These are phyloP conservation scores for Tetheella fluctuosa DNA, from an alignment of 2,888 invertebrate genomes.

Conservation along the genomic window DNA sequence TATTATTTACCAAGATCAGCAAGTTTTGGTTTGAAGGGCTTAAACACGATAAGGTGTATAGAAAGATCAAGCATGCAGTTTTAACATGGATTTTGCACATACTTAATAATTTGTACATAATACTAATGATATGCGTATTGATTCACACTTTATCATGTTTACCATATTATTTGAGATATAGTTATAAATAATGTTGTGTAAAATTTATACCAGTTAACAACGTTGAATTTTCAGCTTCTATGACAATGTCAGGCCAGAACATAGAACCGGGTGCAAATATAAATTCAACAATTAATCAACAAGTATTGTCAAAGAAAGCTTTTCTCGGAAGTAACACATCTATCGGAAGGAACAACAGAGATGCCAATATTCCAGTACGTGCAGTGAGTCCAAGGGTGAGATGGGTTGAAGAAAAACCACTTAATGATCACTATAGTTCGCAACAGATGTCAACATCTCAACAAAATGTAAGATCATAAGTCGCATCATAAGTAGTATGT, in stretches of 20 bases:
- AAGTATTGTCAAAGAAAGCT: conserved; percentile 78
- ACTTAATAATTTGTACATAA: conserved; percentile 42
- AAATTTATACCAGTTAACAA: neutral
- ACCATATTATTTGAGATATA: conserved; percentile 27
- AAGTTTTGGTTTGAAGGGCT: conserved; percentile 42
- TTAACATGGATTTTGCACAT: conserved; percentile 50
- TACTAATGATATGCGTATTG: conserved; percentile 51
- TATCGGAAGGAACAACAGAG: conserved; percentile 74
- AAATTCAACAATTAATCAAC: conserved; percentile 72
- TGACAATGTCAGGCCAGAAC: conserved; percentile 87
- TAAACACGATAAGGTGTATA: conserved; percentile 75
- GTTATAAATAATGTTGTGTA: neutral
- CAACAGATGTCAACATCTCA: conserved; percentile 74
- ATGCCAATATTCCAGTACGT: conserved; percentile 78
- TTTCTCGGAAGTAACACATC: conserved; percentile 81
- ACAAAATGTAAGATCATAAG: conserved; percentile 80
- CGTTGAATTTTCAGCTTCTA: conserved; percentile 83
- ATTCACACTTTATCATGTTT: conserved; percentile 72
- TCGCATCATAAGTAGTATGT: conserved; percentile 28
- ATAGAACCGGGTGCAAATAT: conserved; percentile 80
- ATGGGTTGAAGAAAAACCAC: conserved; percentile 77
- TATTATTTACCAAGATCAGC: conserved; percentile 28
- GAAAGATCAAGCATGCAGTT: conserved; percentile 60
- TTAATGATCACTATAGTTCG: conserved; percentile 68
- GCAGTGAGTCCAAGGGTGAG: conserved; percentile 81